Base-by-base conservation (phyloP, 2,113 vertebrate species). In the Halichoerus grypus region DNA sequence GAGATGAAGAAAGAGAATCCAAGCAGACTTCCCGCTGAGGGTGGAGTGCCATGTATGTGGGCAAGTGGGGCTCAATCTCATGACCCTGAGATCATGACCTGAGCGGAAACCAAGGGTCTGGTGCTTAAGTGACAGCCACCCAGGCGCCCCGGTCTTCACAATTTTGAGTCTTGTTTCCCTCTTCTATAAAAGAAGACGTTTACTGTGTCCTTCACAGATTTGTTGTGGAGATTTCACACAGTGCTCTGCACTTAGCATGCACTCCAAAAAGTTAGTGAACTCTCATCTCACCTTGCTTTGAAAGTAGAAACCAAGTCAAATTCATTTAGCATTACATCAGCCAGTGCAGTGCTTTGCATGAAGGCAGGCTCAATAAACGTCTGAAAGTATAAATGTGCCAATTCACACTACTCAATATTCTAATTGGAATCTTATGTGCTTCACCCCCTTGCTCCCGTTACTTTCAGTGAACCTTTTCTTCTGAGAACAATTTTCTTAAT, bases 401-500 rank as follows among this genome's bases (percentile, higher is more conserved):
- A 67, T 91, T 80, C 83, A 67, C 28, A 9, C 6, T 24, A 10
- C n/a, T 51, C 57, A 36, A 2, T 63, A 51, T 36, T 69, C 93
- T 42, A 13, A 51, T 36, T 2, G 33, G 65, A 33, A 22, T 53
- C 65, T 24, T n/a, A 0, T 0, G 33, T 9, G 76, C 81, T 42
- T 46, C 46, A 46, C 46, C 46, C 1, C 11, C 53, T 80, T 39
- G 28, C 65, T 95, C 63, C 71, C 18, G 8, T 76, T 88, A 69
- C 95, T 91, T 80, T 49, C 77, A 13, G 5, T 5, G 65, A 65
- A 18, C 28, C 86, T 87, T 94, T 96, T 97, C 92, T 96, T 81
- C 42, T 51, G 21, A n/a, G 77, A 89, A 97, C 97, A 97, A 89
- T 93, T 53, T 93, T 57, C 92, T 95, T 97, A 84, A 95, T 97